A percentile compares a stretch with the other conserved stretches of the same genome.
Evolutionary conservation across 1,140 invertebrate species (phyloP).

Genomic region (Brachionus asplanchnoidis): DNA sequence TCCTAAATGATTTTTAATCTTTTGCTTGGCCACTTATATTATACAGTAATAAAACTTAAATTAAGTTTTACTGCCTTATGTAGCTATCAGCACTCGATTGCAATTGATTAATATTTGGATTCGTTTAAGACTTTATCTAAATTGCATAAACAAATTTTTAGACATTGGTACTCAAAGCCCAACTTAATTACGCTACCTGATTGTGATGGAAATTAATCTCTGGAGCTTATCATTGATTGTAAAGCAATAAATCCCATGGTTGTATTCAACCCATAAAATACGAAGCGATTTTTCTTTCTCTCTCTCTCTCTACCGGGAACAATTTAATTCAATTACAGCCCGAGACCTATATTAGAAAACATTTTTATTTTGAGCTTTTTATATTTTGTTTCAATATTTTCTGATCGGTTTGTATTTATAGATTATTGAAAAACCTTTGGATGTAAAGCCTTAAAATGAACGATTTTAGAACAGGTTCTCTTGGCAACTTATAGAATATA

Average conservation of each 20-base stretch:
- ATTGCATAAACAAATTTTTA: constrained; percentile 24
- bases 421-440: not conserved
- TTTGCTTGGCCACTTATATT: not conserved
- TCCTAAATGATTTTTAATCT: constrained; percentile 35
- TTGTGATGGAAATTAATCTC: not conserved
- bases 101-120: not conserved
- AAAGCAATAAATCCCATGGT: not conserved
- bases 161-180: not conserved
- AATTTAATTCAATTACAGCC: not conserved
- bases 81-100: constrained; percentile 11
- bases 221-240: not conserved
- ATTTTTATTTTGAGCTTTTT: not conserved
- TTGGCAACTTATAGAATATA: not conserved
- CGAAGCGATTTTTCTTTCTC: not conserved
- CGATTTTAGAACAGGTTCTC: constrained; percentile 9
- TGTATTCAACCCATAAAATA: not conserved
- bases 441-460: not conserved
- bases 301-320: not conserved
- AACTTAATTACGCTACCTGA: not conserved
- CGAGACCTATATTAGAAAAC: not conserved
- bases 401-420: not conserved
- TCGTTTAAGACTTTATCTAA: not conserved
- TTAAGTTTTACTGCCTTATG: not conserved
- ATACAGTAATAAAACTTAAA: constrained; percentile 16
- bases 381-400: not conserved